These are phyloP conservation scores for Mormyrus iriodes DNA, from an alignment of 2,113 vertebrate species.

Conservation along the genomic window DNA sequence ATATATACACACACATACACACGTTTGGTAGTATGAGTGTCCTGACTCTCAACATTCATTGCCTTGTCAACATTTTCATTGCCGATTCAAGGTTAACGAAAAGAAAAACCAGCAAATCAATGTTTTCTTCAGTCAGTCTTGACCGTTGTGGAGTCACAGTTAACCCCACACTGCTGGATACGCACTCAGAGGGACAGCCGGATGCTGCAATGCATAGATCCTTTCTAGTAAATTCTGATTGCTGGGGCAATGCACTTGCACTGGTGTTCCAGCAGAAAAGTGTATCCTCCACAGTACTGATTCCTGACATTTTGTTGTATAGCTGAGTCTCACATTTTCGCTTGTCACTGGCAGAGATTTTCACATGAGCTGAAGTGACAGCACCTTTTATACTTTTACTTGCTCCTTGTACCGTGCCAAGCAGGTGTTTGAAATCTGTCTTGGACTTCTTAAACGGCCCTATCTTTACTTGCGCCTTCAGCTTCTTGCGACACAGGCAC, in stretches of 20 bases:
- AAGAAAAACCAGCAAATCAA: not conserved
- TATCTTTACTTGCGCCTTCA: not conserved
- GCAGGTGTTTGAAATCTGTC: conserved; percentile 21
- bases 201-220: conserved; percentile 25
- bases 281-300: conserved; percentile 26
- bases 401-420: conserved; percentile 10
- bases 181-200: not conserved
- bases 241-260: conserved; percentile 17
- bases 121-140: not conserved
- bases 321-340: conserved; percentile 3
- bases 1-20: no score
- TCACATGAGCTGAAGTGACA: not conserved
- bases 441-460: not conserved
- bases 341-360: not conserved
- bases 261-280: conserved; percentile 24
- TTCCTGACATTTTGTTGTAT: conserved; percentile 23
- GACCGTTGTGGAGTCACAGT: not conserved
- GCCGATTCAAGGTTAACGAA: not conserved
- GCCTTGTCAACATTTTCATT: not conserved
- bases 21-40: not conserved
- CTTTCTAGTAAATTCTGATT: conserved; percentile 17
- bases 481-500: not conserved
- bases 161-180: not conserved
- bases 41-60: not conserved
- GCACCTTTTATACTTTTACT: not conserved